Percentiles rank a stretch among this genome's conserved stretches.
phyloP scores from a whole-genome alignment of 2,888 invertebrate species.

The Byasa hedistus region DNA sequence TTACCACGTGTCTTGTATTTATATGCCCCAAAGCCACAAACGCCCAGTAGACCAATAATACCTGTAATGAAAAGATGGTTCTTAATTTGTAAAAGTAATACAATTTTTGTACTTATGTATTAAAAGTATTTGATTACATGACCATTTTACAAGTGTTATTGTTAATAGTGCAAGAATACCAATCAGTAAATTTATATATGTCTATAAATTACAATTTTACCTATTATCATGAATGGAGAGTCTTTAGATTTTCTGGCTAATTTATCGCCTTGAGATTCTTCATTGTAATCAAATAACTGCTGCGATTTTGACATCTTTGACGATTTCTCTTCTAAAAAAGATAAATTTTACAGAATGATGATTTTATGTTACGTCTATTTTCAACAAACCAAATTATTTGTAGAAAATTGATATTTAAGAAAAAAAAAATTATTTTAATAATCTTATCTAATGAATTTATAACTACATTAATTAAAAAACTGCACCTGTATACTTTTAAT shows the following conservation, averaged over 20 bases:
- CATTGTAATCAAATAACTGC: conserved; percentile 68
- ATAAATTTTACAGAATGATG: not conserved
- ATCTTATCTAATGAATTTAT: not conserved
- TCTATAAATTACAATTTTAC: conserved; percentile 62
- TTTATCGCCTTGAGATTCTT: conserved; percentile 79
- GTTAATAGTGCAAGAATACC: too few species aligned
- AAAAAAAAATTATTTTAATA: not conserved
- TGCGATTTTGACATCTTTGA: conserved; percentile 51
- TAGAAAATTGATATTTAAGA: not conserved
- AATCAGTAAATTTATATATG: not conserved
- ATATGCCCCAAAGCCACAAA: conserved; percentile 86
- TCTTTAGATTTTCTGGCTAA: conserved; percentile 85
- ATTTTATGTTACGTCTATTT: not conserved
- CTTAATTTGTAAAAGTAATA: not conserved
- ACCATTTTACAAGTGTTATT: too few species aligned
- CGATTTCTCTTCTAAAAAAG: not conserved
- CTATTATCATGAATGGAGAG: conserved; percentile 86
- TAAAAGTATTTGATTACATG: too few species aligned
- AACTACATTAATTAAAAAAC: not conserved
- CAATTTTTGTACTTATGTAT: not conserved
- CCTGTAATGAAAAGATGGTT: conserved; percentile 72
- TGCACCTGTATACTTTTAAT: conserved; percentile 29
- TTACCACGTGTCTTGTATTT: conserved; percentile 85
- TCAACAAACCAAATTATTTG: not conserved
- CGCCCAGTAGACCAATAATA: conserved; percentile 83